phyloP scores from a whole-genome alignment of 2,888 invertebrate genomes.

The Calliphora vomitoria region DNA sequence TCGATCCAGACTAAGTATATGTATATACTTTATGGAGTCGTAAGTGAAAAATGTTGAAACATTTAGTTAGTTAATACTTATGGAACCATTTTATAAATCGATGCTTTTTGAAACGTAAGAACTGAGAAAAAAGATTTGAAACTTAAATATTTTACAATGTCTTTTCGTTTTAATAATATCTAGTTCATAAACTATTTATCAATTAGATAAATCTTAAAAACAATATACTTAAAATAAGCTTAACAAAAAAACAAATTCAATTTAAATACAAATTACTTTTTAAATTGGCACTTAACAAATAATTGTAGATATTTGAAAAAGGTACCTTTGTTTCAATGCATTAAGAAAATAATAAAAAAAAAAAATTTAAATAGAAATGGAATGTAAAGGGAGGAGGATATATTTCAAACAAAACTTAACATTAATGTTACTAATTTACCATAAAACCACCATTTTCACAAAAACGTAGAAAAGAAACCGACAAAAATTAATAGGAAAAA shows the following conservation, averaged over 20 bases:
- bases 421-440: constrained; percentile 77
- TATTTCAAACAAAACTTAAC: constrained; percentile 58
- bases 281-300: constrained; percentile 8
- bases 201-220: neutral
- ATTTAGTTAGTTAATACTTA: no score
- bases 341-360: neutral
- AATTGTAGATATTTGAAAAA: constrained; percentile 3
- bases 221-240: neutral
- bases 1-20: no score
- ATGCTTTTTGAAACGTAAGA: no score
- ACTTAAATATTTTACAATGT: no score
- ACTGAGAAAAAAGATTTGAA: no score
- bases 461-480: constrained; percentile 21
- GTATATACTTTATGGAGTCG: no score
- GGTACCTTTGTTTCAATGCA: neutral
- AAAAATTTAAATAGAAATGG: constrained; percentile 49
- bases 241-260: constrained; percentile 1
- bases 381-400: constrained; percentile 35
- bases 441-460: constrained; percentile 74
- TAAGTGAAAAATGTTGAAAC: no score
- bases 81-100: no score
- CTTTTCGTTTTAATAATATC: no score
- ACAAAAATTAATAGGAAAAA: constrained; percentile 21
- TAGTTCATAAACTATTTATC: no score
- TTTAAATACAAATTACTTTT: constrained; percentile 22